phyloP scores from a whole-genome alignment of 1,140 invertebrate species.

The Mamestra configurata region DNA sequence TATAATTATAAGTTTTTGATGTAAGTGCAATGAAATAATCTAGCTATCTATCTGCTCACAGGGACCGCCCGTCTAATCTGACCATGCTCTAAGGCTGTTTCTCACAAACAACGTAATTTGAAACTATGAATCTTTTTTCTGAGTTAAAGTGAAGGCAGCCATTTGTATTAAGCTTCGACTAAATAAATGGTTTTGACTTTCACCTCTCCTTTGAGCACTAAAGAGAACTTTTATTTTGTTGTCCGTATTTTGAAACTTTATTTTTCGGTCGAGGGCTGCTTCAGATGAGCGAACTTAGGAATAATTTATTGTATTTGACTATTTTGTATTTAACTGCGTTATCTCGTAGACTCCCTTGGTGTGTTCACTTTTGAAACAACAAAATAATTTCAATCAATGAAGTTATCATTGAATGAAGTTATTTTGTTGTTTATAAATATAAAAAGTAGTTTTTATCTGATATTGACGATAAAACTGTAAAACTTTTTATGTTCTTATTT shows the following conservation, averaged over 20 bases:
- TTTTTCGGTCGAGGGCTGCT: not conserved
- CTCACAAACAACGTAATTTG: constrained; percentile 38
- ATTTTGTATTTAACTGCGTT: not conserved
- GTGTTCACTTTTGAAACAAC: no score
- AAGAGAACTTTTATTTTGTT: not conserved
- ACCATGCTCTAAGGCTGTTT: not conserved
- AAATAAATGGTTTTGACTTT: constrained; percentile 45
- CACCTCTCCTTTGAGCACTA: constrained; percentile 12
- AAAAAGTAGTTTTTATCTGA: no score
- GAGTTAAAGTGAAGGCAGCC: constrained; percentile 31
- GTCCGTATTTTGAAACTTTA: not conserved
- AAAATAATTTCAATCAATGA: no score
- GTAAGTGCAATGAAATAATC: not conserved
- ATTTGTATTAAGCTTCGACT: constrained; percentile 35
- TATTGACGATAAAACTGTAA: no score
- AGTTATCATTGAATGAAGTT: no score
- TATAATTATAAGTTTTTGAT: no score
- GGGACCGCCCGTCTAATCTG: not conserved
- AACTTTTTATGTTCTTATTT: no score
- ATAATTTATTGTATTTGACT: not conserved
- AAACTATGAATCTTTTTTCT: constrained; percentile 43
- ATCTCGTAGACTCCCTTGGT: no score
- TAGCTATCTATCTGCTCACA: not conserved
- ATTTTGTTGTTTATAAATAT: no score
- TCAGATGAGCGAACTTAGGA: not conserved